Base-by-base conservation (phyloP, 2,797 vertebrate species). In the Acrocephalus scirpaceus region DNA sequence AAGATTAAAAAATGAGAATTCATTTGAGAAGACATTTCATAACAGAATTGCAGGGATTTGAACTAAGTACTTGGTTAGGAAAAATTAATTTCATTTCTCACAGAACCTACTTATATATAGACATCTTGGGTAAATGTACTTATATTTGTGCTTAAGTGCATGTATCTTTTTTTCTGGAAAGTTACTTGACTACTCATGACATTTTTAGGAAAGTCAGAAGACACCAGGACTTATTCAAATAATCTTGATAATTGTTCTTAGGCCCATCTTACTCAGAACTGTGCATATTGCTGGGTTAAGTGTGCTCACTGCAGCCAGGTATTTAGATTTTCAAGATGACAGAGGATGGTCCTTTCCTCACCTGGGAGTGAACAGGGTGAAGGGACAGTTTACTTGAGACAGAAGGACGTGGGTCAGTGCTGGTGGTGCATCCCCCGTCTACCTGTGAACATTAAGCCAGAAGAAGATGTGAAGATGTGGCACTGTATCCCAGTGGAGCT, bases 311-410 rank as follows among this genome's bases (percentile, higher is more conserved):
- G 30, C 29, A 56, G n/a, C 18, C 16, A 29, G 16, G 4, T 89
- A 17, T 66, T 74, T 62, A 50, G 17, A 34, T 34, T 54, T 9
- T 36, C 7, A 12, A 67, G 19, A 29, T 44, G 45, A 11, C 26
- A 53, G 27, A 44, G n/a, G 17, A 32, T 17, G 14, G 22, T 30
- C 25, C 48, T 58, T 66, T 48, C 8, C 40, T 54, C 40, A 8
- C 4, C 9, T 51, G 25, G 36, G 25, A 8, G 7, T 17, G 5
- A 36, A 23, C 0, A 1, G 25, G 6, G 3, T 56, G 32, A 77
- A 66, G 32, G 4, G 16, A 25, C 30, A 53, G 12, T 42, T 50
- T 23, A 21, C 25, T 1, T 10, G 23, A 74, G 40, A 25, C 23
- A 56, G 72, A 40, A 56, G 27, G n/a, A 72, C 13, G 10, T 48